Conservation (phyloP, 2,888 invertebrate species). For the Chrysodeixis includens region DNA sequence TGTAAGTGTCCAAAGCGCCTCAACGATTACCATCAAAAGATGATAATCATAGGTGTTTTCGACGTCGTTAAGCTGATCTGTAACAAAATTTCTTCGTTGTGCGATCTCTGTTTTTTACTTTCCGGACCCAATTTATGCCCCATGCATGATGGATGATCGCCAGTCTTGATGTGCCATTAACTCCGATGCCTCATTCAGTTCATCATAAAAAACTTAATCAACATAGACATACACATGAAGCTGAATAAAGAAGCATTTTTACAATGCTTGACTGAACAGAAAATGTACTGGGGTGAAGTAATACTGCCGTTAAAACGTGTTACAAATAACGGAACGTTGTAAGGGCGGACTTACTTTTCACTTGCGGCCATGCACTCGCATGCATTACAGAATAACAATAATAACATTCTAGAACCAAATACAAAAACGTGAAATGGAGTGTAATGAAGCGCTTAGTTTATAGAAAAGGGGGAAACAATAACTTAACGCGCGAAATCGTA, state of each 20-base stretch:
- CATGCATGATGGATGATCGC: slow-evolving; percentile 81
- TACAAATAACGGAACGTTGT: slow-evolving; percentile 54
- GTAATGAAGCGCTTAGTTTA: slow-evolving; percentile 41
- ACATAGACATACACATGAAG: slow-evolving; percentile 78
- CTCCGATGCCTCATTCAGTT: slow-evolving; percentile 66
- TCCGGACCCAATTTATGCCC: slow-evolving; percentile 72
- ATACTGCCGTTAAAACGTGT: slow-evolving; percentile 69
- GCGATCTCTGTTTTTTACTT: slow-evolving; percentile 81
- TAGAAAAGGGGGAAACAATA: slow-evolving; percentile 39
- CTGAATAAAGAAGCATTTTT: slow-evolving; percentile 66
- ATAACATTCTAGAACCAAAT: slow-evolving; percentile 71
- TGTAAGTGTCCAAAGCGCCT: slow-evolving; percentile 85
- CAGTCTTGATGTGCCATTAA: slow-evolving; percentile 63
- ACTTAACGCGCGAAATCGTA: slow-evolving; percentile 50
- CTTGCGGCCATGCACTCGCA: slow-evolving; percentile 67
- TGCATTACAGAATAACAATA: slow-evolving; percentile 62
- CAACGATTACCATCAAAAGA: slow-evolving; percentile 88
- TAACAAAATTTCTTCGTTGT: slow-evolving; percentile 87
- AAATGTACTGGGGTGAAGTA: slow-evolving; percentile 56
- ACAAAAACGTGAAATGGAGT: slow-evolving; percentile 47
- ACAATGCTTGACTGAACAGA: slow-evolving; percentile 58
- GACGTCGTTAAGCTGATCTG: slow-evolving; percentile 89
- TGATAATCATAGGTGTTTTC: slow-evolving; percentile 89
- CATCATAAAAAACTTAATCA: slow-evolving; percentile 64
- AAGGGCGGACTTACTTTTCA: slow-evolving; percentile 70